A percentile compares a stretch with the other conserved stretches of the same genome.
Conservation (phyloP, 2,888 invertebrate genomes). For the Erebia epiphron region DNA sequence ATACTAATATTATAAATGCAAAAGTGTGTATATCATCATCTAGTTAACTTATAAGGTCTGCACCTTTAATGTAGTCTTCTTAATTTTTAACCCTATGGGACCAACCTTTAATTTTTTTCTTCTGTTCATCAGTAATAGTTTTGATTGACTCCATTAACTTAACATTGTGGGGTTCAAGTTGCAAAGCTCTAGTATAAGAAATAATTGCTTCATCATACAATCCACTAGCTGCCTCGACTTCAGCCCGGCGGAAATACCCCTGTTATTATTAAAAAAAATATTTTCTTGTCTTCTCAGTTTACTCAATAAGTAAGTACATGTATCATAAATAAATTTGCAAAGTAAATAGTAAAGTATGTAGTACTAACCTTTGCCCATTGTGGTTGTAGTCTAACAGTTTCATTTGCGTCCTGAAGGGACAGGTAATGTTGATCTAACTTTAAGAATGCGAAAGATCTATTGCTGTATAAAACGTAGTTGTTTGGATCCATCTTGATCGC, state of each 20-base stretch:
- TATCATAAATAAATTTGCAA: not conserved
- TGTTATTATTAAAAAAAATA: conserved; percentile 45
- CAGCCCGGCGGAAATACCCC: conserved; percentile 89
- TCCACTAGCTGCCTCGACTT: conserved; percentile 87
- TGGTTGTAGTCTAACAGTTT: conserved; percentile 88
- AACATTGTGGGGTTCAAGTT: conserved; percentile 86
- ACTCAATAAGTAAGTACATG: no score
- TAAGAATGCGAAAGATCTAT: conserved; percentile 90
- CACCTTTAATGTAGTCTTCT: no score
- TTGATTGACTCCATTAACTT: conserved; percentile 85
- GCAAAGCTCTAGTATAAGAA: conserved; percentile 86
- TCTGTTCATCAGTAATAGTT: conserved; percentile 81
- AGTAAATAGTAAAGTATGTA: not conserved
- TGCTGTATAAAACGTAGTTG: conserved; percentile 89
- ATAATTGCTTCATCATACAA: conserved; percentile 86
- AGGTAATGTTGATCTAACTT: conserved; percentile 90
- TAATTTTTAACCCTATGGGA: not conserved
- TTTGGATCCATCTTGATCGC: conserved; percentile 89
- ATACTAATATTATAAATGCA: no score
- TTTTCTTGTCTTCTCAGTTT: not conserved
- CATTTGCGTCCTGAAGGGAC: conserved; percentile 90
- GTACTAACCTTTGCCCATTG: conserved; percentile 88
- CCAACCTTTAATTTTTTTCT: conserved; percentile 84
- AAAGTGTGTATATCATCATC: no score
- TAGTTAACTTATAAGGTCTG: no score